Evolutionary conservation across 2,797 vertebrate species (phyloP), one percentile per base, ranked within the genome.

Genomic region (Steatocranus sp.): DNA sequence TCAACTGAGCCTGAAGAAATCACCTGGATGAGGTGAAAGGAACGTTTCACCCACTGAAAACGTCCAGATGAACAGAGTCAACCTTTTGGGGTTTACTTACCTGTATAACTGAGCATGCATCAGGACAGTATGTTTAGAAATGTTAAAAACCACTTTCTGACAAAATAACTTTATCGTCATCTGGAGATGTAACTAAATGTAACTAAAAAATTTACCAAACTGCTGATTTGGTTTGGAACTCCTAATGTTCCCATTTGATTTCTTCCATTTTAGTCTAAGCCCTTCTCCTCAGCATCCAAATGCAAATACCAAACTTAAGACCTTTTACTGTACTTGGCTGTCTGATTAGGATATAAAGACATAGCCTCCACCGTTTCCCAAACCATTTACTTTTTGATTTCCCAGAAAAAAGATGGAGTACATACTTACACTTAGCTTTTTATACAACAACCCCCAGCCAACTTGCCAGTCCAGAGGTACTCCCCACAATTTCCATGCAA

Each of bases 381-480:
- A 36, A 38, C 18, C n/a, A 63, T 63, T 63, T 38, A 63, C 11
- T 63, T 63, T 61, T 34, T 61, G 56, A n/a, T 34, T 61, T 7
- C 58, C 58, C 32, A n/a, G 6, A 49, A 25, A 53, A 25, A 27
- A 11, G n/a, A 14, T 36, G 11, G 11, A 4, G 0, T 20, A 38
- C 32, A 20, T 14, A 5, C 20, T 23, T 23, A 20, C 32, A 38
- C 11, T 14, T 36, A 61, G 58, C 27, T 32, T 58, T 66, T 1
- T 6, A 15, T 4, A 41, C 20, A 68, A 23, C 11, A 20, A 36
- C 2, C n/a, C 20, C 3, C 61, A 66, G 36, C 11, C 61, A 66
- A 15, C n/a, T 15, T 9, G 4, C 5, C 36, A 25, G 34, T 68
- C 38, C 38, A 43, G 20, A 68, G 20, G 8, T 23, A 43, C 20